Evolutionary conservation across 2,888 invertebrate species (phyloP), one percentile per base, ranked within the genome.

Genomic region (Camponotus fellah): DNA sequence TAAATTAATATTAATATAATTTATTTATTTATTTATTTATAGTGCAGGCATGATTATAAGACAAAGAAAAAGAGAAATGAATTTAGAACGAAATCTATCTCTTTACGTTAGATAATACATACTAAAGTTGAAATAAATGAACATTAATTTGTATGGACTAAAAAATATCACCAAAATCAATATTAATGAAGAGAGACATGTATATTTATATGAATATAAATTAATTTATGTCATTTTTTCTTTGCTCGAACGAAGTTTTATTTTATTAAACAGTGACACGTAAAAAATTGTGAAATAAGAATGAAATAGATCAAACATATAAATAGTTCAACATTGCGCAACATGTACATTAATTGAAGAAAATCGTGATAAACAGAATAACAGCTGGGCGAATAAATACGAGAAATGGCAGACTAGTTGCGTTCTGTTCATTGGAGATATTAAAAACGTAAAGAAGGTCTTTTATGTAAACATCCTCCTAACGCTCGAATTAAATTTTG

Each of bases 401-500:
- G 32, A 12, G 26, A 64, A 17, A 37, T 12, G 37, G 26, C 53
- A 34, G 14, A 10, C 40, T 66, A 17, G 12, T 26, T 66, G 53
- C 26, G 17, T 53, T 76, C 53, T 37, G 21, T 76, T 53, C 49
- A 34, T 66, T n/a, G 17, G 4, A 46, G 21, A 10, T 21, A 37
- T 66, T 40, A 66, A 66, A 75, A 66, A 12, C 17, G 8, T 65
- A 53, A 26, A 10, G 4, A 76, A 76, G 49, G 26, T 26, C 37
- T 66, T 26, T 32, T n/a, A 75, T 58, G 82, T 88, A 86, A 89
- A 88, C 85, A 87, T 72, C 76, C 53, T 65, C 49, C 34, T 34
- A 80, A 72, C 64, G 83, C 66, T 76, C 53, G 88, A 88, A 89
- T 89, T 85, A 89, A 89, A 88, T 89, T 90, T 89, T 82, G 84